Evolutionary conservation across 2,113 vertebrate genomes (phyloP).

Genomic region (Neolamprologus cancellatus): DNA sequence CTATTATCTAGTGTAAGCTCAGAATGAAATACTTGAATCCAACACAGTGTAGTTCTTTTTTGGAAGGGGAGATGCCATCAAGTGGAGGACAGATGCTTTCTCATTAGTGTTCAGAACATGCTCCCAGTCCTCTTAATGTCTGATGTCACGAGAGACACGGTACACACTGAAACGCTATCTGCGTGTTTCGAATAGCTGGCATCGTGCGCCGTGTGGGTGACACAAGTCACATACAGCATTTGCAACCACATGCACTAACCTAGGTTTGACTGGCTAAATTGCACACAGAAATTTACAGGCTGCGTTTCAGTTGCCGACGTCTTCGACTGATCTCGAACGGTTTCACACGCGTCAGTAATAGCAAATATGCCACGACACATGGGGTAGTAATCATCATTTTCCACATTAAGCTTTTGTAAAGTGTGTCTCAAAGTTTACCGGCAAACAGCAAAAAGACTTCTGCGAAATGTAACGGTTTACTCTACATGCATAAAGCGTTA

Average conservation of each 20-base stretch:
- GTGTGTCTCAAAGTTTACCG: background rate
- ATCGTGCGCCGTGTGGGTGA: background rate
- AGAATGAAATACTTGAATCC: conserved; percentile 11
- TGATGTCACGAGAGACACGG: background rate
- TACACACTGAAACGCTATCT: conserved; percentile 46
- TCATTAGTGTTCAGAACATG: background rate
- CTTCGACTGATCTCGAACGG: background rate
- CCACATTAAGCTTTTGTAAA: background rate
- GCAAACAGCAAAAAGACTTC: background rate
- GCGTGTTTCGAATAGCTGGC: conserved; percentile 19
- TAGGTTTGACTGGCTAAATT: background rate
- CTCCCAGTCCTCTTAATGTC: background rate
- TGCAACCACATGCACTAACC: background rate
- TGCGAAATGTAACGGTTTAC: background rate
- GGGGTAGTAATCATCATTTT: background rate
- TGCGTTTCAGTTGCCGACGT: background rate
- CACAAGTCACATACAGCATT: background rate
- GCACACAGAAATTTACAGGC: background rate
- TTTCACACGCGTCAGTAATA: background rate
- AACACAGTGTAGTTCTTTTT: background rate
- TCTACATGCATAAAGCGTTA: background rate
- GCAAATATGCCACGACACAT: background rate
- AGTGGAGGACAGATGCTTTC: background rate
- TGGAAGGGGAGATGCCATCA: background rate
- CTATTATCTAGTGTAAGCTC: background rate